Base-by-base conservation (phyloP, 2,797 vertebrate genomes). In the Falco naumanni region DNA sequence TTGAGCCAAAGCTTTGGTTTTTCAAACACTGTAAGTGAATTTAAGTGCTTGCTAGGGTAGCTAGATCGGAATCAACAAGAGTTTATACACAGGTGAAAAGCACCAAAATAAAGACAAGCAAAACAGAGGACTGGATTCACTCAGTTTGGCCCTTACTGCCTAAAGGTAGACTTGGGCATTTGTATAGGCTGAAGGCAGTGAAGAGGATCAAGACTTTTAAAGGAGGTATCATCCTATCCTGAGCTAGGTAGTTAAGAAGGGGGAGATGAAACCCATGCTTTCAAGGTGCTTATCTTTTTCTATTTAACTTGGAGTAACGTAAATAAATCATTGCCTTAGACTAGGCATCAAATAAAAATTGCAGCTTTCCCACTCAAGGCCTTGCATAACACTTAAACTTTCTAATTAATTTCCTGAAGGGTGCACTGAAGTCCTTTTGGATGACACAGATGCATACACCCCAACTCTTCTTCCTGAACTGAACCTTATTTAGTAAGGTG, bases 401-500 rank as follows among this genome's bases (percentile, higher is more conserved):
- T 39, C 16, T 34, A 45, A 33, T 10, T 10, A 53, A 31, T 20
- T 15, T 39, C 34, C 34, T 31, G 43, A 11, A 60, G 24, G 24
- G 7, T 84, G 7, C 20, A 43, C 1, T 34, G 50, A 60, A 54
- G 34, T 33, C 28, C 28, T 60, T 19, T 54, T 28, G 13, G 10
- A 20, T 54, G 25, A 45, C 24, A 28, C 0, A 0, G n/a, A 16
- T 9, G 15, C 11, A 11, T 13, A 19, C 14, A 60, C 4, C 5
- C 8, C 48, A 50, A 15, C 3, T 45, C 7, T 54, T 66, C 24
- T 31, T 79, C 57, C 31, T 64, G 34, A 53, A 59, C 28, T 39
- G 10, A 48, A 28, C 17, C 4, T 84, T 57, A 14, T n/a, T 60
- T 17, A 43, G 9, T 28, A 64, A 75, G 63, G 34, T 70, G 45